These are phyloP conservation scores for Diadophis punctatus DNA, from an alignment of 2,113 vertebrate species.

Conservation along the genomic window DNA sequence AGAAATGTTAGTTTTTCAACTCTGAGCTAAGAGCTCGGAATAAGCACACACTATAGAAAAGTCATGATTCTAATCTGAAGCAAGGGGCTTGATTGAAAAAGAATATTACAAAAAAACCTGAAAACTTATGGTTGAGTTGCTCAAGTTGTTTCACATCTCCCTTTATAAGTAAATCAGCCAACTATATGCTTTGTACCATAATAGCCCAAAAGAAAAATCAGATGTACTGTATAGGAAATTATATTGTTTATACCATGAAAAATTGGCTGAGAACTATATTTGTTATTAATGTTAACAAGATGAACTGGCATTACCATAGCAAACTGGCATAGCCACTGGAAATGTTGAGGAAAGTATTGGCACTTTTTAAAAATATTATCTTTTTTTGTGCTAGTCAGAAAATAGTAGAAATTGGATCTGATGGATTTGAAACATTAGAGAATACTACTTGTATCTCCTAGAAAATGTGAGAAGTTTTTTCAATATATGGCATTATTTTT, in stretches of 20 bases:
- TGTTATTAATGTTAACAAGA: background rate
- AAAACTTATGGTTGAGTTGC: constrained; percentile 63
- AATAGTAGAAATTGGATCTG: constrained; percentile 24
- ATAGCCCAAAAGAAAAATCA: constrained; percentile 40
- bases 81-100: constrained; percentile 58
- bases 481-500: constrained; percentile 18
- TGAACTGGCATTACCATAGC: constrained; percentile 21
- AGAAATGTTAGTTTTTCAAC: constrained; percentile 55
- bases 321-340: background rate
- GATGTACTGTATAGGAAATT: constrained; percentile 28
- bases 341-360: constrained; percentile 25
- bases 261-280: constrained; percentile 25
- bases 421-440: background rate
- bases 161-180: constrained; percentile 49
- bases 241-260: constrained; percentile 14
- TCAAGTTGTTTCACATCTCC: constrained; percentile 27
- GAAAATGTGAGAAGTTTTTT: constrained; percentile 17
- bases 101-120: constrained; percentile 18
- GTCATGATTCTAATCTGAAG: constrained; percentile 69
- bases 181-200: constrained; percentile 42
- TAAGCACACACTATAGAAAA: constrained; percentile 52
- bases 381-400: constrained; percentile 32
- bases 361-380: constrained; percentile 22
- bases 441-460: background rate
- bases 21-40: constrained; percentile 50